phyloP scores from a whole-genome alignment of 2,113 vertebrate species.

The Gymnobelideus leadbeateri region DNA sequence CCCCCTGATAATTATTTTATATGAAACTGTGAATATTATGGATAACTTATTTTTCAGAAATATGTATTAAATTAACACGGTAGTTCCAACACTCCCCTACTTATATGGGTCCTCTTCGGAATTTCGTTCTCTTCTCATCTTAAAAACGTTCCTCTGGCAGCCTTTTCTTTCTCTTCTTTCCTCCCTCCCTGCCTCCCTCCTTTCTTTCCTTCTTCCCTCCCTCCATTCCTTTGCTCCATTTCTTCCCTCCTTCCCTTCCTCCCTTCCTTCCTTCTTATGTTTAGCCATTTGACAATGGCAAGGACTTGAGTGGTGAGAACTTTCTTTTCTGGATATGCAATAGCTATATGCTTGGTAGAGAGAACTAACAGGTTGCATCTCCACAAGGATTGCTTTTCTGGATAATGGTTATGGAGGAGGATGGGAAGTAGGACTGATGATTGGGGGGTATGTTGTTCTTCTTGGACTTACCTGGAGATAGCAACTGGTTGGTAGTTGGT shows the following conservation, averaged over 20 bases:
- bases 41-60: neutral
- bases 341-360: neutral
- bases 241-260: neutral
- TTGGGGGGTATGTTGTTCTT: neutral
- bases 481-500: neutral
- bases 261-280: neutral
- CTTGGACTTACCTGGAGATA: neutral
- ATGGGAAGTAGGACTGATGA: neutral
- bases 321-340: neutral
- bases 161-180: neutral
- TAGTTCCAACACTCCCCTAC: neutral
- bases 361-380: neutral
- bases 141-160: neutral
- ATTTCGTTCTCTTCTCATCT: neutral
- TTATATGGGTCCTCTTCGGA: neutral
- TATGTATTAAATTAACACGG: neutral
- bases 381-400: neutral
- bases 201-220: neutral
- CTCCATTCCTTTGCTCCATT: neutral
- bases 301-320: neutral
- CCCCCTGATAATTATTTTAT: neutral
- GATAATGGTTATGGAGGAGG: neutral
- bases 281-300: neutral
- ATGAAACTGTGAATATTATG: neutral
- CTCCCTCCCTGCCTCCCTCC: too few relatives aligned